Percentiles rank a stretch among this genome's conserved stretches.
Evolutionary conservation across 1,140 invertebrate genomes (phyloP).

Genomic region (Reticulitermes speratus): DNA sequence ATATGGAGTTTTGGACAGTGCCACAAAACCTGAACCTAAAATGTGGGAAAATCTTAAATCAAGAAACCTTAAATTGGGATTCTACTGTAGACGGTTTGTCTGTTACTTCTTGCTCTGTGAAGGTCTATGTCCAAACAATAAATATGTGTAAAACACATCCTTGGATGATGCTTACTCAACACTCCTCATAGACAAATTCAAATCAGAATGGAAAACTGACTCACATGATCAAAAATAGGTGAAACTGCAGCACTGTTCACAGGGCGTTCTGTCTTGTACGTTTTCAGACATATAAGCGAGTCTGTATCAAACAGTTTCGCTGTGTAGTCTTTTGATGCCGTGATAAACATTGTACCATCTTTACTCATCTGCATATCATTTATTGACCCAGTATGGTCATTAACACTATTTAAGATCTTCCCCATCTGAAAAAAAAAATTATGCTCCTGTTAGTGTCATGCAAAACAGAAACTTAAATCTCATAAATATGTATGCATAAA

Average conservation of each 20-base stretch:
- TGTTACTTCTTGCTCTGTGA: too few species aligned
- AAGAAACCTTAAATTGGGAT: too few species aligned
- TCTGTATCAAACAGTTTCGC: slow-evolving; percentile 92
- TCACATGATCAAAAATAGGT: slow-evolving; percentile 88
- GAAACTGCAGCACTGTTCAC: slow-evolving; percentile 97
- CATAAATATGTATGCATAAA: too few species aligned
- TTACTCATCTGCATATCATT: slow-evolving; percentile 95
- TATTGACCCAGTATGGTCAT: slow-evolving; percentile 82
- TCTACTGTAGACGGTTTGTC: too few species aligned
- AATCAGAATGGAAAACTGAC: slow-evolving; percentile 36
- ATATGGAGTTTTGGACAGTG: too few species aligned
- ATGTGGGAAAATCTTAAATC: too few species aligned
- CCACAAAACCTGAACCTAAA: too few species aligned
- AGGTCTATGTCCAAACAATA: too few species aligned
- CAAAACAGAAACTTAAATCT: too few species aligned
- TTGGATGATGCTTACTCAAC: too few species aligned
- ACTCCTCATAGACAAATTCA: too few species aligned
- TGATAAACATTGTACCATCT: slow-evolving; percentile 94
- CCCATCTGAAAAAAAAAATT: slow-evolving; percentile 63
- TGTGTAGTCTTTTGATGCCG: slow-evolving; percentile 91
- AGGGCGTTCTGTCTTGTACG: slow-evolving; percentile 94
- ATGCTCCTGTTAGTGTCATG: neutral
- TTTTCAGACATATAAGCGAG: slow-evolving; percentile 82
- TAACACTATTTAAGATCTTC: slow-evolving; percentile 71
- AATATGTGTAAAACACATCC: too few species aligned